phyloP scores from a whole-genome alignment of 2,113 vertebrate genomes.

The Apus apus region DNA sequence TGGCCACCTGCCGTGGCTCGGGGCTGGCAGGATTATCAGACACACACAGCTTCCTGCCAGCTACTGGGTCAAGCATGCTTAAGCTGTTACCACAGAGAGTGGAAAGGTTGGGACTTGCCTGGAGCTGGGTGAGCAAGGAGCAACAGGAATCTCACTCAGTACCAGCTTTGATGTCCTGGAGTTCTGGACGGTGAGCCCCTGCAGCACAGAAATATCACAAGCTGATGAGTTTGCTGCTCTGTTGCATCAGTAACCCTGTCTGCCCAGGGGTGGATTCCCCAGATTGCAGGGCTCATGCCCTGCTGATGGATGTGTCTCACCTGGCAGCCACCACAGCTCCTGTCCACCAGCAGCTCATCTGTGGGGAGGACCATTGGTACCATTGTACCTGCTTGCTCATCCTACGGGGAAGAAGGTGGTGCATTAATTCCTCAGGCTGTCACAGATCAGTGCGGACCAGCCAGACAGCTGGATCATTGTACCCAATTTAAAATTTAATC shows the following conservation, averaged over 20 bases:
- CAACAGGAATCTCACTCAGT: not conserved
- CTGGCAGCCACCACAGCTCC: accelerated
- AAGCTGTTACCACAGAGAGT: not conserved
- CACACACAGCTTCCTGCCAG: not conserved
- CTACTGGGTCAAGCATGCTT: not conserved
- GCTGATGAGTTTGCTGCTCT: not conserved
- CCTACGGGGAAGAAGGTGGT: not conserved
- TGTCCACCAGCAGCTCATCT: not conserved
- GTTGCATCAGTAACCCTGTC: not conserved
- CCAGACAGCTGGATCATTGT: not conserved
- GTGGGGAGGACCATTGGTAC: not conserved
- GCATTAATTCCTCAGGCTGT: not conserved
- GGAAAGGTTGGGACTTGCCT: conserved; percentile 12
- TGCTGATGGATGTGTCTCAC: accelerated
- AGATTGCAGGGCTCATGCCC: not conserved
- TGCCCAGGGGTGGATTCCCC: not conserved
- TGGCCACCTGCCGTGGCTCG: not conserved
- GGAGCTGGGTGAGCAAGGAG: not conserved
- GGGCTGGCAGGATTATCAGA: not conserved
- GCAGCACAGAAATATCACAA: not conserved
- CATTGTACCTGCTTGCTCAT: accelerated
- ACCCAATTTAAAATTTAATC: not conserved
- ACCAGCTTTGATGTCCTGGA: not conserved
- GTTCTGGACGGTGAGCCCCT: not conserved
- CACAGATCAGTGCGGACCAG: not conserved